Conservation (phyloP, 2,113 vertebrate species). For the Gnathonemus longibarbis region DNA sequence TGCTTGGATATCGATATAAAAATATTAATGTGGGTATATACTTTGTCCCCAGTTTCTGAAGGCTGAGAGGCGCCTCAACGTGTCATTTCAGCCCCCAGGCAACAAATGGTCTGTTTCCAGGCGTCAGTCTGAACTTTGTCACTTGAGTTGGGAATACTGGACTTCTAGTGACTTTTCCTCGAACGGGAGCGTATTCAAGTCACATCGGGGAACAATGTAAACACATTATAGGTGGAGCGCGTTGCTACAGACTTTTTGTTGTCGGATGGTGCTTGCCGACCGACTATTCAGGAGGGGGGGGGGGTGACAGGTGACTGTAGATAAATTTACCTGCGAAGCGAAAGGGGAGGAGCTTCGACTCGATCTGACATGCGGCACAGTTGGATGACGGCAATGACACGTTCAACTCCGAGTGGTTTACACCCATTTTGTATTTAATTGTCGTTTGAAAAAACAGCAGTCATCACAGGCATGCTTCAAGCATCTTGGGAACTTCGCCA, state of each 20-base stretch:
- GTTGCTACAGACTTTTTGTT: neutral
- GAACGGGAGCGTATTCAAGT: neutral
- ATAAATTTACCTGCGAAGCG: constrained; percentile 46
- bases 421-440: too few relatives aligned
- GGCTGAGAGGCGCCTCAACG: constrained; percentile 32
- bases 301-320: constrained; percentile 37
- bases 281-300: constrained; percentile 24
- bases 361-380: neutral
- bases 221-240: neutral
- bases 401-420: neutral
- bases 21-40: neutral
- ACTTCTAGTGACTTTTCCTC: neutral
- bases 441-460: neutral
- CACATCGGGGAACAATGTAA: neutral
- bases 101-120: constrained; percentile 14
- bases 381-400: neutral
- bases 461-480: neutral
- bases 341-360: constrained; percentile 36
- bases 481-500: neutral
- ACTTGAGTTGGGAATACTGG: neutral
- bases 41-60: neutral
- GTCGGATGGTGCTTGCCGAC: neutral
- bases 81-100: constrained; percentile 32
- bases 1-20: neutral
- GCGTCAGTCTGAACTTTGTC: constrained; percentile 21